Evolutionary conservation across 2,113 vertebrate genomes (phyloP).

Genomic region (Poicephalus gulielmi): DNA sequence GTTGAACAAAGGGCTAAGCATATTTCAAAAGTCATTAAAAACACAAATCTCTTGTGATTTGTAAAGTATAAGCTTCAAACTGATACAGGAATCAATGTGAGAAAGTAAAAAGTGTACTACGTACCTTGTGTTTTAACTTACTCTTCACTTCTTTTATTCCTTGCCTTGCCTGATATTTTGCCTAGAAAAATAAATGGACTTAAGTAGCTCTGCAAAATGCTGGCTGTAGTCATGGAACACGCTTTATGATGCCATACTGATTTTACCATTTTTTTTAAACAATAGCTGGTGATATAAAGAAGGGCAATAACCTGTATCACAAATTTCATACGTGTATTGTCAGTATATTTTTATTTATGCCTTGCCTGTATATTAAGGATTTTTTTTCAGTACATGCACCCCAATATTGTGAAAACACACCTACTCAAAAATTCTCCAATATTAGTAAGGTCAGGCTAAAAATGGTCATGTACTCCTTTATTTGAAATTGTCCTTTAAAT

Average conservation of each 20-base stretch:
- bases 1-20: slow-evolving; percentile 86
- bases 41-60: slow-evolving; percentile 72
- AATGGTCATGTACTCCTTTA: background rate
- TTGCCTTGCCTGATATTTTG: slow-evolving; percentile 92
- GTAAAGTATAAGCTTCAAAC: slow-evolving; percentile 60
- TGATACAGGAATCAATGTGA: slow-evolving; percentile 18
- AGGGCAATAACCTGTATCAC: background rate
- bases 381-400: background rate
- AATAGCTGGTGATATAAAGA: background rate
- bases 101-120: slow-evolving; percentile 25
- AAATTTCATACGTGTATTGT: background rate
- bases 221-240: background rate
- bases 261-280: background rate
- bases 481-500: slow-evolving; percentile 10
- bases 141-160: slow-evolving; percentile 93
- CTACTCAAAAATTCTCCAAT: background rate
- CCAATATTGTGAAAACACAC: background rate
- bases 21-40: slow-evolving; percentile 87
- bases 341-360: background rate
- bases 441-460: background rate
- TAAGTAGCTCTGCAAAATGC: background rate
- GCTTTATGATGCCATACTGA: background rate
- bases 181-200: slow-evolving; percentile 72
- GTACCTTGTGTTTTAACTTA: slow-evolving; percentile 91
- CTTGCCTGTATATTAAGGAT: background rate